Base-by-base conservation (phyloP, 2,113 vertebrate genomes). In the Spermophilus dauricus region DNA sequence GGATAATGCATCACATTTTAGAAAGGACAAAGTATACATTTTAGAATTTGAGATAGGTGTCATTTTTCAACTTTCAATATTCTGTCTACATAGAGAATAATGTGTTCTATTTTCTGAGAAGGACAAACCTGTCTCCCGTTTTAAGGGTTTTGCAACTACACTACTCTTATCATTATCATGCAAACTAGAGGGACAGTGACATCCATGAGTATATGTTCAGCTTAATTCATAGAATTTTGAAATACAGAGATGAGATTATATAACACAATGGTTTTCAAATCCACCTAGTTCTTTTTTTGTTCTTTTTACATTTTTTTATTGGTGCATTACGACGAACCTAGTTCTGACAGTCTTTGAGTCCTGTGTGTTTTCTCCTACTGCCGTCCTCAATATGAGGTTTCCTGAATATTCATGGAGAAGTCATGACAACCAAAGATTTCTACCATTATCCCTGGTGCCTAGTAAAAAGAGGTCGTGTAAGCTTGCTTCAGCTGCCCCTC, bases 41-140 rank as follows among this genome's bases (percentile, higher is more conserved):
- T 92, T 88, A 76, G 89, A 67, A 81, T 65, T 75, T 61, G 45
- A 92, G 96, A 82, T 73, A 78, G 18, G 30, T 78, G 61, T 91
- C 73, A 73, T 90, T 80, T 88, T 93, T 96, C 89, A 87, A 39
- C 18, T 42, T 92, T 80, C 61, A 86, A 0, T 91, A 26, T 91
- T 63, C 58, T 65, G 32, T 84, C 86, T 56, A 26, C 61, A 32
- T 26, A 30, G 16, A 84, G 26, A 95, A 83, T 42, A 76, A 63
- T 69, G 12, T 85, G 32, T 58, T 89, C 67, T 61, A 18, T 89
- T 80, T 91, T 84, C 37, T 42, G 30, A 8, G 58, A 51, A 91
- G 80, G 94, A 75, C 53, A 78, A 61, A 78, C 30, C n/a, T 32
- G 22, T n/a, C 14, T 85, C 16, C 91, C 69, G 20, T 45, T 85